These are phyloP conservation scores for Bhutanitis thaidina DNA, from an alignment of 2,888 invertebrate genomes.

Conservation along the genomic window DNA sequence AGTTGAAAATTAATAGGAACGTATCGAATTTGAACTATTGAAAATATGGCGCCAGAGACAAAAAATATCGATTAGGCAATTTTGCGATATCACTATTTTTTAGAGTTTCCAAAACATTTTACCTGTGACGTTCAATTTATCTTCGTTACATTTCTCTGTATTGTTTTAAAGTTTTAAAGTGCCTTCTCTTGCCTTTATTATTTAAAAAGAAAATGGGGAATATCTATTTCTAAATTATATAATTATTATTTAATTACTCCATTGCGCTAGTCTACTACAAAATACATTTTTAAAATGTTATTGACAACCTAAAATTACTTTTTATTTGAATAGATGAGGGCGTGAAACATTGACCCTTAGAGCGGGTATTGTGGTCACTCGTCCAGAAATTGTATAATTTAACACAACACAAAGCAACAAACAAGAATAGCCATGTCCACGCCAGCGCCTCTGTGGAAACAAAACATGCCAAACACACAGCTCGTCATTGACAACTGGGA, in stretches of 20 bases:
- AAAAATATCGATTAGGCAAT: conserved; percentile 12
- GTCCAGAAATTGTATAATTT: conserved; percentile 70
- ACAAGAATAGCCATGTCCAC: conserved; percentile 62
- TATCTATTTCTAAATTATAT: neutral
- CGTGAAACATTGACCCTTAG: conserved; percentile 36
- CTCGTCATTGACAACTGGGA: conserved; percentile 53
- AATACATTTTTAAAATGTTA: neutral
- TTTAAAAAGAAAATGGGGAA: too few relatives aligned
- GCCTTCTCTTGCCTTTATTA: too few relatives aligned
- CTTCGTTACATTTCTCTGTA: too few relatives aligned
- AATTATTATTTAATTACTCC: too few relatives aligned
- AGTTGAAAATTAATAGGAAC: conserved; percentile 8
- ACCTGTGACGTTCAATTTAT: too few relatives aligned
- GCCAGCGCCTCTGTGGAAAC: conserved; percentile 61
- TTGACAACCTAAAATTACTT: conserved; percentile 30
- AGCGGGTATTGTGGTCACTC: conserved; percentile 47
- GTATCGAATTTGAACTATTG: conserved; percentile 29
- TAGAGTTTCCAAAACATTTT: too few relatives aligned
- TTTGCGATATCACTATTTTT: neutral
- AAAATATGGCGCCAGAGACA: conserved; percentile 23
- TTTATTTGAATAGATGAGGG: conserved; percentile 41
- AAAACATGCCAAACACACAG: conserved; percentile 73
- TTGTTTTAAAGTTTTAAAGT: too few relatives aligned
- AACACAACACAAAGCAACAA: conserved; percentile 56
- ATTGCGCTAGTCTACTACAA: neutral